Conservation (phyloP, 2,797 vertebrate species). For the Microhierax caerulescens region DNA sequence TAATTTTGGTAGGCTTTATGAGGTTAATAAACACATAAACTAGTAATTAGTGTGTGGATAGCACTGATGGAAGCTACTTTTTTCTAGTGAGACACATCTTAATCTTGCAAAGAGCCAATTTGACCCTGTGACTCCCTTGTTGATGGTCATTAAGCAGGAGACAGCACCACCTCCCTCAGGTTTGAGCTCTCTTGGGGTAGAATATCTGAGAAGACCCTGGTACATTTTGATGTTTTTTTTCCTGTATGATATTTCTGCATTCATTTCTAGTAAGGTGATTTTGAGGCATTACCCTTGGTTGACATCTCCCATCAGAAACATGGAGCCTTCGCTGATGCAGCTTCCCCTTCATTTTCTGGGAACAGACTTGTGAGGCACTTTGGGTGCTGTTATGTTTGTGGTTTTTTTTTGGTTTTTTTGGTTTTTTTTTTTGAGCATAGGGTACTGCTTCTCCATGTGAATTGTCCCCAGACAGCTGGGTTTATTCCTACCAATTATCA, state of each 20-base stretch:
- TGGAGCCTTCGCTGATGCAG: no score
- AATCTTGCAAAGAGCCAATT: background rate
- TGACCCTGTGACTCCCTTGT: background rate
- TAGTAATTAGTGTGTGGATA: background rate
- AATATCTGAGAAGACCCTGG: background rate
- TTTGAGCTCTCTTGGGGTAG: background rate
- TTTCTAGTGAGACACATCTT: background rate
- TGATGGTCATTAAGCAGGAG: background rate
- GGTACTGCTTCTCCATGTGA: background rate
- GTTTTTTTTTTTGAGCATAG: background rate
- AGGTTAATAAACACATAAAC: background rate
- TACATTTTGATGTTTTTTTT: accelerated
- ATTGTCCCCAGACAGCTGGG: background rate
- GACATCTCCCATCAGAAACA: background rate
- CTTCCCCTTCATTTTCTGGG: background rate
- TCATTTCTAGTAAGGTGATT: background rate
- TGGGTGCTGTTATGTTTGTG: no score
- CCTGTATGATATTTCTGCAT: background rate
- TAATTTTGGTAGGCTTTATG: background rate
- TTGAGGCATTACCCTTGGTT: background rate
- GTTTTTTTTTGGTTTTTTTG: background rate
- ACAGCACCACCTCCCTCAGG: background rate
- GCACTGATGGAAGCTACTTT: background rate
- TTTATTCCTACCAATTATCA: background rate
- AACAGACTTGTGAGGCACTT: background rate